Evolutionary conservation across 2,888 invertebrate genomes (phyloP).

Genomic region (Orthosia cruda): DNA sequence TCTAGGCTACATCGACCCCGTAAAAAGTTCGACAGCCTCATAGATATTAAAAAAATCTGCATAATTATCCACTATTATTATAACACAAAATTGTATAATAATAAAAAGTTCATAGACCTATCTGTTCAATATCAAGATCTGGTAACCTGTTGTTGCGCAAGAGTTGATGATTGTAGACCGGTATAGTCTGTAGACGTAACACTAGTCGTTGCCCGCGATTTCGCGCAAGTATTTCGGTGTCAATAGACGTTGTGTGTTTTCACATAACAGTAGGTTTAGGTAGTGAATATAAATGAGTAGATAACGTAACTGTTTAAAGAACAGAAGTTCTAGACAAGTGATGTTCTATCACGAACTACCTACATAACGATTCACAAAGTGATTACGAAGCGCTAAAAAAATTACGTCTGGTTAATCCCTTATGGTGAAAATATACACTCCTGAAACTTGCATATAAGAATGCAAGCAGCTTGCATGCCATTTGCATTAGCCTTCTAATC

Average conservation of each 20-base stretch:
- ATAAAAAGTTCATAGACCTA: slow-evolving; percentile 66
- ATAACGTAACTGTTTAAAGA: slow-evolving; percentile 5
- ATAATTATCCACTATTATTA: slow-evolving; percentile 32
- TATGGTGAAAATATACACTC: too few relatives aligned
- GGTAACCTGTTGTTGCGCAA: slow-evolving; percentile 71
- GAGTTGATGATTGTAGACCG: slow-evolving; percentile 35
- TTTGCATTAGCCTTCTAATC: too few relatives aligned
- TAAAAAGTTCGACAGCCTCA: slow-evolving; percentile 33
- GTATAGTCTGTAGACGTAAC: slow-evolving; percentile 36
- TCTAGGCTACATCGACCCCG: slow-evolving; percentile 23
- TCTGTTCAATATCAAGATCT: slow-evolving; percentile 63
- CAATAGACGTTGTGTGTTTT: slow-evolving; percentile 36
- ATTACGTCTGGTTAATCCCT: too few relatives aligned
- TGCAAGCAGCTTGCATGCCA: too few relatives aligned
- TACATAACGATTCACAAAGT: too few relatives aligned
- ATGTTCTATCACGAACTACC: too few relatives aligned
- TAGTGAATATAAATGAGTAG: slow-evolving; percentile 23
- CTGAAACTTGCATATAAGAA: too few relatives aligned
- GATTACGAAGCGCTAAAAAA: too few relatives aligned
- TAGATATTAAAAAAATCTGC: slow-evolving; percentile 10
- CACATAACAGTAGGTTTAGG: slow-evolving; percentile 13
- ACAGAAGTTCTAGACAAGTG: too few relatives aligned
- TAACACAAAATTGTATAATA: slow-evolving; percentile 25
- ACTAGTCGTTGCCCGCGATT: slow-evolving; percentile 24
- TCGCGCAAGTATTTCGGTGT: slow-evolving; percentile 38